Percentiles rank a stretch among this genome's conserved stretches.
Conservation (phyloP, 2,888 invertebrate species). For the Cinara cedri region DNA sequence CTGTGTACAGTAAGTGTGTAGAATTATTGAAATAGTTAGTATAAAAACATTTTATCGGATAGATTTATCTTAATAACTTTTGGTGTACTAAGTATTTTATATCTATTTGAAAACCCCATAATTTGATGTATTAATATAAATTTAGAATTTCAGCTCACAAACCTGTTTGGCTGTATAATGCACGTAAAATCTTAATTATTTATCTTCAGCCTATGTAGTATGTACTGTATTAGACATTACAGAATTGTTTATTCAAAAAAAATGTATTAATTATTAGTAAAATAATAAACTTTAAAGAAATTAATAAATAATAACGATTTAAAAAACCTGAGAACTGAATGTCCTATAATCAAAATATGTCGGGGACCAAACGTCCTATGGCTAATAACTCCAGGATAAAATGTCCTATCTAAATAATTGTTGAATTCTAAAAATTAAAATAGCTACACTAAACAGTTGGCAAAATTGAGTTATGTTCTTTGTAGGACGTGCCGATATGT, state of each 20-base stretch:
- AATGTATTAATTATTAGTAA: neutral
- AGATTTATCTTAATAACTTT: neutral
- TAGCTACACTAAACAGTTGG: no score
- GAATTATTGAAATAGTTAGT: no score
- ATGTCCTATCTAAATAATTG: no score
- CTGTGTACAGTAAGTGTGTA: neutral
- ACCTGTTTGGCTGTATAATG: neutral
- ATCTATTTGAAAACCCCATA: neutral
- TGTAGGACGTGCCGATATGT: no score
- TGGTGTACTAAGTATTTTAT: neutral
- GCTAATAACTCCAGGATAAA: neutral
- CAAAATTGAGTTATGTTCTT: no score
- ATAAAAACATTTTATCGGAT: neutral
- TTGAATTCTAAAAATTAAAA: no score
- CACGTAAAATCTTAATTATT: neutral
- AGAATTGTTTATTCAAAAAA: neutral
- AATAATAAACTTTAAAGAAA: neutral
- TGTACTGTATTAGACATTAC: no score
- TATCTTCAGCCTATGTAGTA: neutral
- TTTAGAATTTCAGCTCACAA: constrained; percentile 7
- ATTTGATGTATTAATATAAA: no score
- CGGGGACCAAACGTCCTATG: no score
- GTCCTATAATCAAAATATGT: no score
- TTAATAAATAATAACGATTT: neutral
- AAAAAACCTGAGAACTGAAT: no score